Evolutionary conservation across 2,113 vertebrate species (phyloP), one percentile per base, ranked within the genome.

Genomic region (Forbesichthys agassizii): DNA sequence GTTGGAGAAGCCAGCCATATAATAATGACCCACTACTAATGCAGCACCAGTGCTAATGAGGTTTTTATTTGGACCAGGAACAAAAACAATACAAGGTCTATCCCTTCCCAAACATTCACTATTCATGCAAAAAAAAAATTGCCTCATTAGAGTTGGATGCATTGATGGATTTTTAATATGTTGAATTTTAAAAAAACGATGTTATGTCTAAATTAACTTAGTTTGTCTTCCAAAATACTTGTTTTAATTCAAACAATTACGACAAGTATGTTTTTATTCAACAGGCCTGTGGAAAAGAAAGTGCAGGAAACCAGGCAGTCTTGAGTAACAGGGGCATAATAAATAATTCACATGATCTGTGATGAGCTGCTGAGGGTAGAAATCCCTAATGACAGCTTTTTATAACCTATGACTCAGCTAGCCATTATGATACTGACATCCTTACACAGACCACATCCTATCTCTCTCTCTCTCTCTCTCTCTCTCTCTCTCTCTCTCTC

Each of bases 391-490:
- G 90, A 91, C 89, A 90, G 89, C 88, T 91, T 93, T 91, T 92
- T 91, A 91, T 92, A 92, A 93, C 90, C 90, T 91, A 91, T 91
- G 91, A 91, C 90, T 92, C 91, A 91, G 88, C 88, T 75, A 75
- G 83, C 88, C 82, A 90, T 92, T 92, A 91, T 84, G 79, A 80
- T 80, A 54, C 86, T 88, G 85, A 91, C 90, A 89, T 86, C 87
- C 86, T 84, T 33, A 80, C 80, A 89, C 82, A 81, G 82, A 89
- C 85, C 85, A 86, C 89, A 89, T 89, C 88, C 83, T 86, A 77
- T 80, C 79, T 78, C 74, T 72, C 62, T 78, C 66, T 42, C 65
- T 76, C 60, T 42, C 62, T 56, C 67, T 79, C 79, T 75, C 69
- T 57, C 78, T 16, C 56, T 27, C 20, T 20, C 83, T 86, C 78